These are phyloP conservation scores for Blastobasis adustella DNA, from an alignment of 2,888 invertebrate species.

Conservation along the genomic window DNA sequence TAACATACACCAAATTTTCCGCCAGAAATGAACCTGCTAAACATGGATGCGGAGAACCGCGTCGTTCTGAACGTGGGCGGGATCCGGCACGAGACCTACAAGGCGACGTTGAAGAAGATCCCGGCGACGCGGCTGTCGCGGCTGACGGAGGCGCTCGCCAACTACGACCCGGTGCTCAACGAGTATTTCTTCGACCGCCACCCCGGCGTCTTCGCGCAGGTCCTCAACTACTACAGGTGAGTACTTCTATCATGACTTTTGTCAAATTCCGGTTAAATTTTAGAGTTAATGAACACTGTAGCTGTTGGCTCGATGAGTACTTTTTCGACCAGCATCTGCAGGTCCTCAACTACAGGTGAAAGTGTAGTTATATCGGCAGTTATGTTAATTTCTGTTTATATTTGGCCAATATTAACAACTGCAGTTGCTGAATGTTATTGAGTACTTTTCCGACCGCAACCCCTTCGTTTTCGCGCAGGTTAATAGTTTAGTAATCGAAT, in stretches of 20 bases:
- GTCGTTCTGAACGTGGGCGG: constrained; percentile 99
- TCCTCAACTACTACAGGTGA: constrained; percentile 96
- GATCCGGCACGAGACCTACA: constrained; percentile 97
- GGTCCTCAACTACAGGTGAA: too few relatives aligned
- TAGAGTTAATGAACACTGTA: too few relatives aligned
- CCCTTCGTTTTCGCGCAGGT: constrained; percentile 97
- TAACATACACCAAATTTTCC: background rate
- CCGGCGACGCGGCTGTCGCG: constrained; percentile 96
- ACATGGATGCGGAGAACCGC: constrained; percentile 98
- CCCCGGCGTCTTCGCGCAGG: constrained; percentile 97
- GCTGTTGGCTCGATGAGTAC: constrained; percentile 89
- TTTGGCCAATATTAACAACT: too few relatives aligned
- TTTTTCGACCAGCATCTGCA: constrained; percentile 97
- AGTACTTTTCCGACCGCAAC: constrained; percentile 17
- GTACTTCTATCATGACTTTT: too few relatives aligned
- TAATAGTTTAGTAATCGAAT: background rate
- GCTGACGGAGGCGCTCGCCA: constrained; percentile 96
- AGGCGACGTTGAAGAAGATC: constrained; percentile 97
- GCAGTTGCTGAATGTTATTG: too few relatives aligned
- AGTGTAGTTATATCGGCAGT: too few relatives aligned
- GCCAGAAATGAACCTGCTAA: constrained; percentile 88
- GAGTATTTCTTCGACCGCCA: constrained; percentile 99
- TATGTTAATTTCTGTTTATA: too few relatives aligned
- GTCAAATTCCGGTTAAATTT: too few relatives aligned
- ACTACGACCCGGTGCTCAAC: constrained; percentile 99